Conservation (phyloP, 2,797 vertebrate genomes). For the Alauda arvensis region DNA sequence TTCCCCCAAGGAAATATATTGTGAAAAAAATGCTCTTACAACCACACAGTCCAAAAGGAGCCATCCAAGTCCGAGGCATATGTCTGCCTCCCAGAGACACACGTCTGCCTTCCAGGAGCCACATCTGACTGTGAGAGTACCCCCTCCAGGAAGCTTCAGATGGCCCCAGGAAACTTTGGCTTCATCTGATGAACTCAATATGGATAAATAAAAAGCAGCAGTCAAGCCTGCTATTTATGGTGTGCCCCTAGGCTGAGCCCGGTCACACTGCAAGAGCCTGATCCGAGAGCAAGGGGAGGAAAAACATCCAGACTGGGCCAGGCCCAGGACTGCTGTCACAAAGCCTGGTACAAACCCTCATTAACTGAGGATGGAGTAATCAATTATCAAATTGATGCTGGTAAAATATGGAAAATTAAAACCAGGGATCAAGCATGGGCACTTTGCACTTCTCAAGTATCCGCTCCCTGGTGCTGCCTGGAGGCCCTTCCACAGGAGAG, state of each 20-base stretch:
- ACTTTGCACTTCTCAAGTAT: not conserved
- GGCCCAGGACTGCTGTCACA: not conserved
- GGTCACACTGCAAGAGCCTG: not conserved
- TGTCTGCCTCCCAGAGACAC: not conserved
- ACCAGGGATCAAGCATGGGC: not conserved
- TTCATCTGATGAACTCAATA: constrained; percentile 57
- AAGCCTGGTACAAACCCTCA: not conserved
- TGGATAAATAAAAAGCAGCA: constrained; percentile 54
- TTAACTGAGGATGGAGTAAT: not conserved
- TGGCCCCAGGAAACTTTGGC: constrained; percentile 61
- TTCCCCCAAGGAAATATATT: constrained; percentile 60
- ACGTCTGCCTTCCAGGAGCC: constrained; percentile 49
- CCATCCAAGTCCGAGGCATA: not conserved
- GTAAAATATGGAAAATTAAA: not conserved
- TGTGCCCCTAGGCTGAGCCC: not conserved
- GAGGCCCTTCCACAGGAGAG: not conserved
- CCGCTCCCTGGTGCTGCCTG: rapidly evolving
- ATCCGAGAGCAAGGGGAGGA: not conserved
- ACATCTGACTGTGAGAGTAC: constrained; percentile 37
- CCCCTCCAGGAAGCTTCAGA: constrained; percentile 32
- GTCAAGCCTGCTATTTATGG: not conserved
- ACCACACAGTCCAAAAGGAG: constrained; percentile 24
- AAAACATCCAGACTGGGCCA: not conserved
- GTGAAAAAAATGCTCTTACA: constrained; percentile 55
- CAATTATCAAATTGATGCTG: not conserved